phyloP scores from a whole-genome alignment of 2,797 vertebrate genomes.

The Crocidura indochinensis region DNA sequence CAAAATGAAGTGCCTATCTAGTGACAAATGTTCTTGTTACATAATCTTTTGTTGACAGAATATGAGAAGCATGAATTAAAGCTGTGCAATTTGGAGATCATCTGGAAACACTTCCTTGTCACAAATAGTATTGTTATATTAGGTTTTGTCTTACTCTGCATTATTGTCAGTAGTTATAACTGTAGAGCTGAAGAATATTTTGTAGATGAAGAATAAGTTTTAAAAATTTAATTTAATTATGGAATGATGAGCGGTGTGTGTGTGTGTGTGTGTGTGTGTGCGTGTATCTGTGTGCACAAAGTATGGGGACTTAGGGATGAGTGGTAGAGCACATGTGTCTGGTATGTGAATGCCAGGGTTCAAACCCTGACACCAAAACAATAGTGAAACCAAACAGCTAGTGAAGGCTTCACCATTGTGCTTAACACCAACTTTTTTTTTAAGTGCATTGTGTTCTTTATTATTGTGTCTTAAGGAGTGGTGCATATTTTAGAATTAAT shows the following conservation, averaged over 20 bases:
- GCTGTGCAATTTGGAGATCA: not conserved
- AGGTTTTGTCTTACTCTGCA: not conserved
- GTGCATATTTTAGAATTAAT: too few species aligned
- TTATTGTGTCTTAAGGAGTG: too few species aligned
- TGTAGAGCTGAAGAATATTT: not conserved
- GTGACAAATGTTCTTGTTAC: constrained; percentile 44
- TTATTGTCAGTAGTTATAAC: constrained; percentile 20
- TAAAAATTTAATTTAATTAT: constrained; percentile 35
- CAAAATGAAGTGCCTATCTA: constrained; percentile 32
- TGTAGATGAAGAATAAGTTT: constrained; percentile 52
- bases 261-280: too few species aligned
- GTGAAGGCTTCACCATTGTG: too few species aligned
- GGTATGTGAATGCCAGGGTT: too few species aligned
- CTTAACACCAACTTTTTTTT: too few species aligned
- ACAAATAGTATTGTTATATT: not conserved
- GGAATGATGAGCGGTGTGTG: not conserved
- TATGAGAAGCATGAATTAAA: rapidly evolving
- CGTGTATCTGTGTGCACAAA: too few species aligned
- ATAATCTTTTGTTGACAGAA: constrained; percentile 66
- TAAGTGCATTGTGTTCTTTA: too few species aligned
- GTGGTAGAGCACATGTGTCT: too few species aligned
- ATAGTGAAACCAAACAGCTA: too few species aligned
- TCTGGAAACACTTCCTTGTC: not conserved
- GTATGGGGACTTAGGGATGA: too few species aligned
- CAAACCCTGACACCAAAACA: too few species aligned